phyloP scores from a whole-genome alignment of 2,113 vertebrate species.

The Donacobius atricapilla region DNA sequence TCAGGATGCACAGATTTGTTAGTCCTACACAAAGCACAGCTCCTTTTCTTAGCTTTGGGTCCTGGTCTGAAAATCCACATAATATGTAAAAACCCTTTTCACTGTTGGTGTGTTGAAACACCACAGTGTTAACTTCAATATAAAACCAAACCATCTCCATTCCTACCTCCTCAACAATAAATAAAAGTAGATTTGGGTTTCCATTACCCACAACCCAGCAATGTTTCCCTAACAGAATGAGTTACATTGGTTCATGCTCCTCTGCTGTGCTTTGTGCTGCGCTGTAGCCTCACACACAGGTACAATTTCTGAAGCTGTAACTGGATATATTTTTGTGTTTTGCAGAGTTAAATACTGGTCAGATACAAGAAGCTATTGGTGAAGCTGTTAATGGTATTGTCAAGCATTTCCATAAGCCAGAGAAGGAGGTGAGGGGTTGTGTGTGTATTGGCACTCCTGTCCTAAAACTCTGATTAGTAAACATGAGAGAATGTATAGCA shows the following conservation, averaged over 20 bases:
- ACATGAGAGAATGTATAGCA: not conserved
- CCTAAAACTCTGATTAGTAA: not conserved
- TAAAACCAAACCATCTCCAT: not conserved
- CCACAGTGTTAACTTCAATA: not conserved
- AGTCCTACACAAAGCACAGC: not conserved
- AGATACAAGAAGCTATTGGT: slow-evolving; percentile 98
- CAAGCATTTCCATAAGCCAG: slow-evolving; percentile 98
- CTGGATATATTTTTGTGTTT: not conserved
- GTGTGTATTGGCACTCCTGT: not conserved
- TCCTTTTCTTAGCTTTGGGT: not conserved
- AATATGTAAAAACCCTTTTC: not conserved
- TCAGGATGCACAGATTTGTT: not conserved
- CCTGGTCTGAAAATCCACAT: not conserved
- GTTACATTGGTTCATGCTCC: not conserved
- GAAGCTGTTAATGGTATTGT: slow-evolving; percentile 99
- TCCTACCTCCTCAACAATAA: not conserved
- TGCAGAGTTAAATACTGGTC: slow-evolving; percentile 95
- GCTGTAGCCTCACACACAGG: not conserved
- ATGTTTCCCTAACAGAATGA: not conserved
- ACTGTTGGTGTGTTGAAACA: not conserved
- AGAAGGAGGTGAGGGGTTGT: slow-evolving; percentile 90
- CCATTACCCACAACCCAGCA: not conserved
- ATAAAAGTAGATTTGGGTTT: not conserved
- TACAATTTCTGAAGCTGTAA: not conserved
- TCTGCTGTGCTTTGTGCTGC: not conserved